A percentile compares a stretch with the other conserved stretches of the same genome.
Conservation (phyloP, 2,797 vertebrate species). For the Tadarida brasiliensis region DNA sequence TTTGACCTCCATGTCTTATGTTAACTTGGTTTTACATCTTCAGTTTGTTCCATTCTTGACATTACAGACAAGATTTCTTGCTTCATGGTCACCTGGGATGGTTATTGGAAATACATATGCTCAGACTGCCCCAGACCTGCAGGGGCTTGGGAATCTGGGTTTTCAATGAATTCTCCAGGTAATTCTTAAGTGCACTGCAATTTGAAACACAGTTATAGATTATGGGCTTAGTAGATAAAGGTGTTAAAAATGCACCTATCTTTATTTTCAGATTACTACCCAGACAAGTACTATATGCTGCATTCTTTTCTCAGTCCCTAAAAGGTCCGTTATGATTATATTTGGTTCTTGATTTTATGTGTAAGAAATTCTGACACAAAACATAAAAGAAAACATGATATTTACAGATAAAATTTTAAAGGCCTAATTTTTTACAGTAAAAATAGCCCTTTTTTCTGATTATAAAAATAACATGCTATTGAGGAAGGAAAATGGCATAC, state of each 20-base stretch:
- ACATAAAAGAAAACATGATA: neutral
- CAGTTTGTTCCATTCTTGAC: neutral
- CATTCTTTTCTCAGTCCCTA: neutral
- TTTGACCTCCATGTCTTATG: neutral
- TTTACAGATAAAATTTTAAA: neutral
- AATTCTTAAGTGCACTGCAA: neutral
- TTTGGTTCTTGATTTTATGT: neutral
- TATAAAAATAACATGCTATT: neutral
- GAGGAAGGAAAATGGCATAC: neutral
- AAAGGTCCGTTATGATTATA: neutral
- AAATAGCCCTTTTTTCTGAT: neutral
- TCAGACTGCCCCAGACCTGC: neutral
- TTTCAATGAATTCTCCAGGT: neutral
- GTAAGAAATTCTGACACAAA: neutral
- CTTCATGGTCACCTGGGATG: neutral
- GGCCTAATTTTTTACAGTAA: neutral
- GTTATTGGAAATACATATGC: neutral
- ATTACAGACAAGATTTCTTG: neutral
- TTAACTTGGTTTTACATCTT: neutral
- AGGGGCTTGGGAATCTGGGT: neutral
- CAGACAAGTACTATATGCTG: neutral
- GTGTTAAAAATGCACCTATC: neutral
- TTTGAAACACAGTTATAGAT: neutral
- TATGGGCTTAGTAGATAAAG: neutral
- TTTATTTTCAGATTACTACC: neutral